A percentile compares a stretch with the other conserved stretches of the same genome.
Conservation (phyloP, 2,113 vertebrate genomes). For the Campylomormyrus tamandua region DNA sequence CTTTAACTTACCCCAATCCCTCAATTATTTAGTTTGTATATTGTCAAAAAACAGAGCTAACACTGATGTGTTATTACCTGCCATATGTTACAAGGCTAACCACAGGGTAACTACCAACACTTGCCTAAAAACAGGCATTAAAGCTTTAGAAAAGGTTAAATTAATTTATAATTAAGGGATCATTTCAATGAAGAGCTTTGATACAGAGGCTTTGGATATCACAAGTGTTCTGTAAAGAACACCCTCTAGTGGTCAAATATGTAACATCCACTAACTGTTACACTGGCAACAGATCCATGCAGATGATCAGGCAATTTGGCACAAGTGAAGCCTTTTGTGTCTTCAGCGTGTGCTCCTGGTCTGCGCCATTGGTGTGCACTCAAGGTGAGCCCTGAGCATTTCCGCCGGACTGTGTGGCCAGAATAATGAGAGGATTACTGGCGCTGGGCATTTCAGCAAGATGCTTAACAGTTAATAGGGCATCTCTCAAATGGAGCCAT, state of each 20-base stretch:
- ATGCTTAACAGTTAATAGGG: neutral
- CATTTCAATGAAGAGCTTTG: neutral
- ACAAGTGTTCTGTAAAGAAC: neutral
- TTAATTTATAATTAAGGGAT: neutral
- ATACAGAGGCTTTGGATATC: neutral
- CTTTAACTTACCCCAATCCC: neutral
- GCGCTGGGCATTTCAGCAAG: conserved; percentile 4
- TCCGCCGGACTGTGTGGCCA: neutral
- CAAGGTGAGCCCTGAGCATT: neutral
- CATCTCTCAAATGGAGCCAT: neutral
- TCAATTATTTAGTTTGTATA: neutral
- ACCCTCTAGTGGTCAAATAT: conserved; percentile 1
- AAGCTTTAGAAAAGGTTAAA: neutral
- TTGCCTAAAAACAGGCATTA: neutral
- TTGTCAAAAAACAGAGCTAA: neutral
- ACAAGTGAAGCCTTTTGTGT: neutral
- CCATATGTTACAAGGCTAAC: neutral
- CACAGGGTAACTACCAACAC: neutral
- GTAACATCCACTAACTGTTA: neutral
- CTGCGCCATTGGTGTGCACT: neutral
- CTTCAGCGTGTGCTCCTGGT: neutral
- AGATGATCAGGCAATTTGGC: neutral
- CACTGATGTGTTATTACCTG: too few relatives aligned
- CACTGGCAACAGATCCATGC: neutral
- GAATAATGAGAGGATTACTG: neutral